Conservation (phyloP, 2,113 vertebrate genomes). For the Cyprinodon brontotheroides region DNA sequence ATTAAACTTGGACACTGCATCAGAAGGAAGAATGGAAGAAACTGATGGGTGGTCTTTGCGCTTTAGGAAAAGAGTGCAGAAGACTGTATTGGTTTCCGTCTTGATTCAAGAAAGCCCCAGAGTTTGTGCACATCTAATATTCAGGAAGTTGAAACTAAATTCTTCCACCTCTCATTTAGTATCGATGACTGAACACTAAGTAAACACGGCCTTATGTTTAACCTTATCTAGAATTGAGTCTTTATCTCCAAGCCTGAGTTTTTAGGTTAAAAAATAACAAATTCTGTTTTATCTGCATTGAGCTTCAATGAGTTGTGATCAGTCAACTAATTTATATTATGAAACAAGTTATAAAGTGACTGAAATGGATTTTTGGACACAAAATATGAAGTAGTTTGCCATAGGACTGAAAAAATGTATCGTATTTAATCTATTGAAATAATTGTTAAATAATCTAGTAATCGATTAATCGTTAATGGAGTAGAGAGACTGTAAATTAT, state of each 20-base stretch:
- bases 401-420: too few species aligned
- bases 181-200: not conserved
- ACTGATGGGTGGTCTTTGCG: too few species aligned
- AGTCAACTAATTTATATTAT: not conserved
- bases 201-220: not conserved
- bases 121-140: not conserved
- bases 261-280: not conserved
- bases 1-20: too few species aligned
- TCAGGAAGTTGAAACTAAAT: not conserved
- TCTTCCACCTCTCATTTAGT: not conserved
- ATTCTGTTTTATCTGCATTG: not conserved
- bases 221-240: not conserved
- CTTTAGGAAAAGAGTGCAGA: too few species aligned
- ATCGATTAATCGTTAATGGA: too few species aligned
- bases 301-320: not conserved
- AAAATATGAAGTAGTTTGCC: too few species aligned
- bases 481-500: too few species aligned
- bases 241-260: not conserved
- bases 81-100: not conserved
- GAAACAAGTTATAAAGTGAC: not conserved
- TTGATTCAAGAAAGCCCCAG: not conserved
- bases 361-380: too few species aligned
- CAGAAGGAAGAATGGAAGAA: too few species aligned
- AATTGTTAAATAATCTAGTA: too few species aligned
- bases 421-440: too few species aligned